phyloP scores from a whole-genome alignment of 1,140 invertebrate species.

The Phocides pigmalion region DNA sequence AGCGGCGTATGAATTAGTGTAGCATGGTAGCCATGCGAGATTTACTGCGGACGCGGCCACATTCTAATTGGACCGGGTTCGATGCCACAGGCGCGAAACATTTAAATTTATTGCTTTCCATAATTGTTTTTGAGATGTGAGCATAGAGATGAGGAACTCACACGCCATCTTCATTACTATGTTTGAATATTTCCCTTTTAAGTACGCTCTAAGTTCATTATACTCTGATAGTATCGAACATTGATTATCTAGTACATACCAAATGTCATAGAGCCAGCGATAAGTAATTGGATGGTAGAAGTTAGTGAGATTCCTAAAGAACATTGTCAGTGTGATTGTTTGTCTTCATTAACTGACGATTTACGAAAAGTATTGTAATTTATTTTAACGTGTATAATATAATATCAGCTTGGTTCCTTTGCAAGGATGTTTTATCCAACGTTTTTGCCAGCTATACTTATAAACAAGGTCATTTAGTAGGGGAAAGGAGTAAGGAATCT shows the following conservation, averaged over 20 bases:
- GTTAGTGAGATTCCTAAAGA: neutral
- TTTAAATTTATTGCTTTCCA: slow-evolving; percentile 75
- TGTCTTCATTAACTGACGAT: too few relatives aligned
- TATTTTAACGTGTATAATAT: too few relatives aligned
- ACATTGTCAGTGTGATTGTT: neutral
- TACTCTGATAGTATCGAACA: slow-evolving; percentile 7
- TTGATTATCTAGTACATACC: neutral
- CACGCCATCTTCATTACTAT: slow-evolving; percentile 56
- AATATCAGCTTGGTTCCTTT: too few relatives aligned
- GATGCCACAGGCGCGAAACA: slow-evolving; percentile 69
- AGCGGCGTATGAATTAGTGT: slow-evolving; percentile 79
- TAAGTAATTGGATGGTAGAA: slow-evolving; percentile 7
- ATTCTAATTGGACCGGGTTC: slow-evolving; percentile 76
- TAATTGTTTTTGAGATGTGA: slow-evolving; percentile 74
- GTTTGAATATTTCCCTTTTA: slow-evolving; percentile 21
- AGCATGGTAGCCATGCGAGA: slow-evolving; percentile 75
- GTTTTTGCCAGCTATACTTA: too few relatives aligned
- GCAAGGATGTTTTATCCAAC: too few relatives aligned
- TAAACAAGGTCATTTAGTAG: too few relatives aligned
- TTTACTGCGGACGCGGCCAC: slow-evolving; percentile 69
- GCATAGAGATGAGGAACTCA: slow-evolving; percentile 33
- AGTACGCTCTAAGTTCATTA: slow-evolving; percentile 11
- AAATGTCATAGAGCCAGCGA: slow-evolving; percentile 4
- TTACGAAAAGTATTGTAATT: too few relatives aligned
- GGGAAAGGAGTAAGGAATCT: too few relatives aligned